A percentile compares a stretch with the other conserved stretches of the same genome.
Conservation (phyloP, 2,888 invertebrate genomes). For the Cryptocheilus praepositus region DNA sequence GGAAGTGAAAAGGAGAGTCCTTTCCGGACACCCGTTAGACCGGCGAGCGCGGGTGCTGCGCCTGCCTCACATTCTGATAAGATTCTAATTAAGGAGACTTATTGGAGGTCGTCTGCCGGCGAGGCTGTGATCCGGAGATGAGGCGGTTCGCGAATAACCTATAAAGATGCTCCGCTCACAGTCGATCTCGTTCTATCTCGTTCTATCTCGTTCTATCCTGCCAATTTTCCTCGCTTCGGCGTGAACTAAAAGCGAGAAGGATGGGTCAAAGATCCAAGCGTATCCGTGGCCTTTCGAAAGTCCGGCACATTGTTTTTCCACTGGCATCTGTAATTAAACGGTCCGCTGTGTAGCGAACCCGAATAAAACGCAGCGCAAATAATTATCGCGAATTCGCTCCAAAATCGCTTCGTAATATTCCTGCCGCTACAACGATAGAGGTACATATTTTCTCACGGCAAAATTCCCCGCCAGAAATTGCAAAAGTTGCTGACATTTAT, state of each 20-base stretch:
- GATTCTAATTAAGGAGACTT: slow-evolving; percentile 67
- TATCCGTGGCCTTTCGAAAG: too few species aligned
- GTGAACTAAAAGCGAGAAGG: background rate
- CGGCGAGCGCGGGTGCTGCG: slow-evolving; percentile 23
- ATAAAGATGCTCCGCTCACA: slow-evolving; percentile 14
- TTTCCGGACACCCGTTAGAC: slow-evolving; percentile 30
- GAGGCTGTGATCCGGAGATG: slow-evolving; percentile 14
- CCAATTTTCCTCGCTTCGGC: slow-evolving; percentile 28
- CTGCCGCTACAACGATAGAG: too few species aligned
- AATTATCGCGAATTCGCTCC: too few species aligned
- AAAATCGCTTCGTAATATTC: too few species aligned
- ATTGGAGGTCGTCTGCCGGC: slow-evolving; percentile 40
- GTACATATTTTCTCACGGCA: too few species aligned
- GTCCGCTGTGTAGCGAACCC: too few species aligned
- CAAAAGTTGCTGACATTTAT: too few species aligned
- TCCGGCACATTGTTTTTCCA: too few species aligned
- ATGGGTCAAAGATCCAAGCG: too few species aligned
- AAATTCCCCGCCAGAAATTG: too few species aligned
- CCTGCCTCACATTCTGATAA: slow-evolving; percentile 62
- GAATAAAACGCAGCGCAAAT: too few species aligned
- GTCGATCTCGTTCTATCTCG: slow-evolving; percentile 1
- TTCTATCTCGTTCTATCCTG: slow-evolving; percentile 1
- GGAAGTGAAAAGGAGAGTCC: background rate
- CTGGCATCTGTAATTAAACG: too few species aligned
- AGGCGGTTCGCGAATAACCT: slow-evolving; percentile 26